Base-by-base conservation (phyloP, 2,888 invertebrate genomes). In the Tetranychus piercei region DNA sequence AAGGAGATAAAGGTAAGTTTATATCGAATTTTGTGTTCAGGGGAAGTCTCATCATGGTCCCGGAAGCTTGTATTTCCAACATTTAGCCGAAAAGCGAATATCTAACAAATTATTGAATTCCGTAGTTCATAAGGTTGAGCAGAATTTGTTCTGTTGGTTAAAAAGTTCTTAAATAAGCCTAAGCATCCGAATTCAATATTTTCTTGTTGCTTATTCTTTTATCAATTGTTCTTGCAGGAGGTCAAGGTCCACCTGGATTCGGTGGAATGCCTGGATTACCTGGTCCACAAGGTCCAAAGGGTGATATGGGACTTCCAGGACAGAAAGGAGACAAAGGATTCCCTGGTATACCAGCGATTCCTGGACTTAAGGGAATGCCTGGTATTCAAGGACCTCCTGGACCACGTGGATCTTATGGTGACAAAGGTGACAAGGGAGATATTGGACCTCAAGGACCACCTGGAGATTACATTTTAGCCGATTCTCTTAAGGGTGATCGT, bases 401-500 rank as follows among this genome's bases (percentile, higher is more conserved):
- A 22, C 69, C 69, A 0, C 20, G 22, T 20, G 69, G 69, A 11
- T 9, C 69, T 20, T 23, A n/a, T 9, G 69, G 69, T 5, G 9
- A 20, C 11, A 20, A 20, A 1, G 69, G 69, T 15, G 55, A 55
- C 55, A 55, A 55, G 15, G 55, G 55, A 7, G 22, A 20, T 9
- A 5, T 23, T 69, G 69, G 69, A 20, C 44, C 72, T 18, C 72
- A 20, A 45, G 72, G 72, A 34, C 72, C 72, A 18, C 44, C 34
- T 11, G 73, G 71, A 8, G 20, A 9, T 18, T 8, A 34, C 44
- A 34, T 20, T 44, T 74, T 76, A 55, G 9, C 55, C 7, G 67
- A 76, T 73, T 43, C 74, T 72, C 66, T 76, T 4, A 77, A 78
- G 67, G 79, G 79, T 11, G 77, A 77, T 20, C 67, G 76, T 9